Evolutionary conservation across 2,113 vertebrate genomes (phyloP).

Genomic region (Chamaea fasciata): DNA sequence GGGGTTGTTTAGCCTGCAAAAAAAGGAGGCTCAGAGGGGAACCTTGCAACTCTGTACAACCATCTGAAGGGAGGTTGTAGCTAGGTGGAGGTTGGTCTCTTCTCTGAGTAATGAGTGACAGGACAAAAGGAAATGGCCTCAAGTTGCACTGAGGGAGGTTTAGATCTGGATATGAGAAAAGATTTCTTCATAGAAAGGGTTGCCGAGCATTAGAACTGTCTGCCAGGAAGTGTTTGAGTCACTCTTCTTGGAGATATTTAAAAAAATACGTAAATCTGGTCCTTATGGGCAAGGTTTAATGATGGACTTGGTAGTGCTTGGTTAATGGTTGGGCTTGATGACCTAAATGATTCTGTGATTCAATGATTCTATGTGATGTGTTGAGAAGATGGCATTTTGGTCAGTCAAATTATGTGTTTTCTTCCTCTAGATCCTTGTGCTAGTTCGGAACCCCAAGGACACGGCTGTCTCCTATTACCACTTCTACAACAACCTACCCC

Average conservation of each 20-base stretch:
- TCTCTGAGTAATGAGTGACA: neutral
- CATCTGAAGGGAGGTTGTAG: neutral
- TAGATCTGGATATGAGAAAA: neutral
- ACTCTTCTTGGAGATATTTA: neutral
- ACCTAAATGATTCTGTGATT: neutral
- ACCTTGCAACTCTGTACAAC: neutral
- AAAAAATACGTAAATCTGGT: neutral
- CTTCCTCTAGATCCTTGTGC: conserved; percentile 31
- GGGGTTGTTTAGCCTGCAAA: neutral
- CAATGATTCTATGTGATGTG: neutral
- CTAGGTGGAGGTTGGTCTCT: neutral
- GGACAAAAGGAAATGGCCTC: neutral
- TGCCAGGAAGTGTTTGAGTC: neutral
- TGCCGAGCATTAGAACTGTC: neutral
- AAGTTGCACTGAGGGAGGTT: neutral
- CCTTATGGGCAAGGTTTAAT: neutral
- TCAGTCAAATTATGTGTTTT: neutral
- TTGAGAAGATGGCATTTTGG: neutral
- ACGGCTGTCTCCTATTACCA: conserved; percentile 29
- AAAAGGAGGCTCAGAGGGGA: neutral
- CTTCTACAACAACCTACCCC: neutral
- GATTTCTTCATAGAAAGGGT: neutral
- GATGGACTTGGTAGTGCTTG: neutral
- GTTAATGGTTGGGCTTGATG: neutral
- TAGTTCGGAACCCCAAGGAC: conserved; percentile 50